Evolutionary conservation across 2,888 invertebrate species (phyloP).

Genomic region (Chrysolina oricalcia): DNA sequence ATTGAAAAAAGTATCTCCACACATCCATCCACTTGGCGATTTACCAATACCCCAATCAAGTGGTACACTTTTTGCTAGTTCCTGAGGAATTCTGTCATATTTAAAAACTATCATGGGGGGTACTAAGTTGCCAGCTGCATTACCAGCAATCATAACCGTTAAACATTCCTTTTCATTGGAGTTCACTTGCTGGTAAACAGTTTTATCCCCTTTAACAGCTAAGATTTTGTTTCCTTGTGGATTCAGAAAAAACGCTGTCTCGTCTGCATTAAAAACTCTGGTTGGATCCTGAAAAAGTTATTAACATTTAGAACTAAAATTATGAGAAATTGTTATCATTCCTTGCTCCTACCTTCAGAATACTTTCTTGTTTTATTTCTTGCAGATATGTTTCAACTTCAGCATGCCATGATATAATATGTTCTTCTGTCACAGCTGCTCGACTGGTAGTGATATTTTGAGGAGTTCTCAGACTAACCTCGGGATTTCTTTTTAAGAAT

Average conservation of each 20-base stretch:
- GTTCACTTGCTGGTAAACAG: neutral
- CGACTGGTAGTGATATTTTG: neutral
- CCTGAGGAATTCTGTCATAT: constrained; percentile 56
- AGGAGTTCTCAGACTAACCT: neutral
- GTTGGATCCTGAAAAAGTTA: too few relatives aligned
- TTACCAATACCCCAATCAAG: constrained; percentile 65
- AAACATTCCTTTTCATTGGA: constrained; percentile 7
- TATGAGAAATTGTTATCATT: too few relatives aligned
- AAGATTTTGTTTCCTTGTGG: constrained; percentile 36
- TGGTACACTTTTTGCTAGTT: constrained; percentile 57
- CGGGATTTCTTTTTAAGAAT: constrained; percentile 20
- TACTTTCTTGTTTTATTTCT: neutral
- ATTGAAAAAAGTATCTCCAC: constrained; percentile 66
- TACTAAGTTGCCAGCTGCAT: neutral
- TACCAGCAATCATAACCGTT: neutral
- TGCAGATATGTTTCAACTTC: neutral
- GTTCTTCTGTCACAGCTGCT: neutral
- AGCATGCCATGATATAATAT: neutral
- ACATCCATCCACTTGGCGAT: constrained; percentile 69
- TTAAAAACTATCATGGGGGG: neutral
- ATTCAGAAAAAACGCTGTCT: constrained; percentile 39
- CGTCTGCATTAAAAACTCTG: constrained; percentile 43
- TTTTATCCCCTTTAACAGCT: neutral
- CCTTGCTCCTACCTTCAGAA: constrained; percentile 9
- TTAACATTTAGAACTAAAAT: too few relatives aligned